Conservation (phyloP, 2,113 vertebrate genomes). For the human region DNA sequence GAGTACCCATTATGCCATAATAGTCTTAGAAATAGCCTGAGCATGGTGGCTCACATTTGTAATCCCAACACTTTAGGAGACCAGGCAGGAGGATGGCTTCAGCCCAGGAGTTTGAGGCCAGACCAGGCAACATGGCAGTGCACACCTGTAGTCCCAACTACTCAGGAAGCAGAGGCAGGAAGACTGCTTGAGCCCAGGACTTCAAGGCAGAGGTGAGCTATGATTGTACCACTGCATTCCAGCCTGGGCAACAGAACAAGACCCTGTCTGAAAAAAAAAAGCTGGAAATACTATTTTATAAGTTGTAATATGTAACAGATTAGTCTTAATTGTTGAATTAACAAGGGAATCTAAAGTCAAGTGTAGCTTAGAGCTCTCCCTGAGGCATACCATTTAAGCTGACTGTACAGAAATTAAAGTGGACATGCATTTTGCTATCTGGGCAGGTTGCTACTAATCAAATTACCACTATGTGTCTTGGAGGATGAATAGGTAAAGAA, state of each 20-base stretch:
- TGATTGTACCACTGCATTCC: too few species aligned
- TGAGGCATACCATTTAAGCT: background rate
- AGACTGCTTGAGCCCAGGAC: too few species aligned
- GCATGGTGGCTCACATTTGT: too few species aligned
- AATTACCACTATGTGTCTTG: background rate
- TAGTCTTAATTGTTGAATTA: background rate
- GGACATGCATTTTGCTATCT: background rate
- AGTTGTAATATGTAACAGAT: background rate
- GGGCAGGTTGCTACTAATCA: background rate
- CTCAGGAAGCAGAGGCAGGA: too few species aligned
- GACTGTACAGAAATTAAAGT: background rate
- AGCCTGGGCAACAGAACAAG: too few species aligned
- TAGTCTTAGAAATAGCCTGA: background rate
- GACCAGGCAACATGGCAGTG: too few species aligned
- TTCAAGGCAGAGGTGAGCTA: too few species aligned
- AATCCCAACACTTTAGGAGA: too few species aligned
- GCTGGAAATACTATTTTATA: background rate
- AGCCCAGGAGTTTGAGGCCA: too few species aligned
- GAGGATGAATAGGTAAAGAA: conserved; percentile 5
- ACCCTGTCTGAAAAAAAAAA: too few species aligned
- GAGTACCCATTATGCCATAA: background rate
- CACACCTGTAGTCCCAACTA: too few species aligned
- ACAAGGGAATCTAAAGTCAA: background rate
- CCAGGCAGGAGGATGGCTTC: too few species aligned
- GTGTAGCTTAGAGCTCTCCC: background rate